Evolutionary conservation across 2,888 invertebrate species (phyloP), one percentile per base, ranked within the genome.

Genomic region (Auanema sp.): DNA sequence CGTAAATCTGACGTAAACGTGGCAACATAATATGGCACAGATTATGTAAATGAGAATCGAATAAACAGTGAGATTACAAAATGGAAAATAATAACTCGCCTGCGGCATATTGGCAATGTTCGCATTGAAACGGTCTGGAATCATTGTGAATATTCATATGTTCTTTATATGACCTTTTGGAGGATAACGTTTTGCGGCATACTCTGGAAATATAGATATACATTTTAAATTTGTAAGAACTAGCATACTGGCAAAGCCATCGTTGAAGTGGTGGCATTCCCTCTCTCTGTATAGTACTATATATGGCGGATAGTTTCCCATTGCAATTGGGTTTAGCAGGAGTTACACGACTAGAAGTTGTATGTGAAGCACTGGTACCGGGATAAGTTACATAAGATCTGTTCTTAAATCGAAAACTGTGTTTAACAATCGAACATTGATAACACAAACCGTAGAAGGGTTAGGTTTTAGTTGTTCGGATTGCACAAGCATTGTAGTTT

Each of bases 141-240:
- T 75, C 63, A 40, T 64, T 72, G 61, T 81, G 81, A 12, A 76
- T 75, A 54, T 81, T 81, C 71, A 76, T 72, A 52, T 83, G 83
- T 60, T 83, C 83, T 8, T 74, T 73, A 59, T 74, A 83, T 12
- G 79, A 79, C 14, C 83, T 61, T 58, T 83, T 83, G n/a, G 83
- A 83, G 4, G 78, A 82, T 12, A 83, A 58, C 24, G 60, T 60
- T 56, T 83, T 83, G 16, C 62, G 56, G 51, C 83, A 83, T n/a
- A 72, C 58, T 21, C 72, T 72, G 59, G 25, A 64, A 58, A 21
- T 55, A 33, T 33, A 60, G 3, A 6, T 47, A 16, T 21, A 47
- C 47, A 47, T 47, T 47, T 47, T 47, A 47, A 16, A 47, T 21
- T 16, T 3, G 23, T n/a, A n/a, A 21, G 16, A 16, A 5, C 18